Evolutionary conservation across 2,797 vertebrate genomes (phyloP), one percentile per base, ranked within the genome.

Genomic region (Pipistrellus kuhlii): DNA sequence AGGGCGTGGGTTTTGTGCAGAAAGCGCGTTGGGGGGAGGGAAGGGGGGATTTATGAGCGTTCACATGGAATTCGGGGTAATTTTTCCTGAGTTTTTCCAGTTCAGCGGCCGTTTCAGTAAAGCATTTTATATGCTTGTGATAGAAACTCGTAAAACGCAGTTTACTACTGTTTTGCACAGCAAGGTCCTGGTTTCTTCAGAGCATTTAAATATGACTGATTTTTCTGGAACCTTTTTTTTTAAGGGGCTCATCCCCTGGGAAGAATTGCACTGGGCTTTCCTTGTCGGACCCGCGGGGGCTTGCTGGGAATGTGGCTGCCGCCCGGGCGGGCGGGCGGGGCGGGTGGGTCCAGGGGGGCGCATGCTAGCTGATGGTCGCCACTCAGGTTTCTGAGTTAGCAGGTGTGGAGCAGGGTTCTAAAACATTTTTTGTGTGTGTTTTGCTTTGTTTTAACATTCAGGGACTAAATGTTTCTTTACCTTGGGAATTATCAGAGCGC

Each of bases 121-220:
- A 98, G 97, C 97, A 18, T 98, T 98, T 98, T 98, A 98, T 98
- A 98, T 95, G 97, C 96, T 98, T 98, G 97, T 97, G 97, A 98
- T 98, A 94, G 95, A 97, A 96, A 95, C 90, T 86, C 95, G 77
- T 96, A 96, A 96, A 96, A 93, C n/a, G 64, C 93, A 64, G 94
- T 97, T 98, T 98, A 98, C 98, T 98, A 97, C 98, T 98, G 97
- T 98, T 98, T 97, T 97, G 97, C 96, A 94, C 95, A 93, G 97
- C 95, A 80, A 94, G 66, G 71, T 62, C 90, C 77, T 85, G 85
- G 77, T 23, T 93, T 80, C 90, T 85, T 97, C 84, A 97, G 72
- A 95, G 92, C 85, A 94, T 96, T 97, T 95, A 80, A 95, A 57
- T 55, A 85, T 90, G 80, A 88, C 92, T 62, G 17, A 86, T 78